Base-by-base conservation (phyloP, 2,888 invertebrate genomes). In the Molorchus minor region DNA sequence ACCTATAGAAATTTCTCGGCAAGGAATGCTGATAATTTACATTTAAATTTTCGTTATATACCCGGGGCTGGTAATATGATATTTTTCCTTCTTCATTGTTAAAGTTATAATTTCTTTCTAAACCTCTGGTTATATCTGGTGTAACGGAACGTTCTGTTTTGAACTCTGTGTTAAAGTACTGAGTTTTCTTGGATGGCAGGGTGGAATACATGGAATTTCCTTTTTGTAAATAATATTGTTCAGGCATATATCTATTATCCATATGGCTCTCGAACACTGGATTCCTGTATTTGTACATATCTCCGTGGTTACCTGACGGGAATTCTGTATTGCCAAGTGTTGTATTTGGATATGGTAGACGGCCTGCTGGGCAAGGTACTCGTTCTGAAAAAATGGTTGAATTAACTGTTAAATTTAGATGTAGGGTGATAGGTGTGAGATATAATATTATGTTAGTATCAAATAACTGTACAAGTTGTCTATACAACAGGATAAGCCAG, bases 121-220 rank as follows among this genome's bases (percentile, higher is more conserved):
- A 72, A 16, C 83, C 83, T 55, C 83, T 76, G 25, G 83, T 84
- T 46, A 84, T 84, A 56, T 85, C 84, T 1, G 84, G 84, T 1
- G 84, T 84, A 33, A 83, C 81, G 35, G 83, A 83, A 40, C 79
- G 68, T 47, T 83, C 80, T 4, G 80, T 80, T 19, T 79, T 79
- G 45, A 78, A 76, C n/a, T 76, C 73, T 17, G 71, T 66, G 15
- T 71, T 63, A 20, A 83, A 81, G 59, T 77, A 79, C 40, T 81
- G 82, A 1, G 80, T 71, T 63, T 81, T 82, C 56, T 82, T 79
- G 25, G 77, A 74, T 1, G 84, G 84, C 33, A 85, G 67, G 0
- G 84, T 84, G 44, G 77, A 77, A 62, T 80, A 80, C 55, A 59
- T 58, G 3, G 71, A 61, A 43, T 64, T 63, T 41, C 71, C 74